Conservation (phyloP, 2,113 vertebrate genomes). For the Lepisosteus osseus region DNA sequence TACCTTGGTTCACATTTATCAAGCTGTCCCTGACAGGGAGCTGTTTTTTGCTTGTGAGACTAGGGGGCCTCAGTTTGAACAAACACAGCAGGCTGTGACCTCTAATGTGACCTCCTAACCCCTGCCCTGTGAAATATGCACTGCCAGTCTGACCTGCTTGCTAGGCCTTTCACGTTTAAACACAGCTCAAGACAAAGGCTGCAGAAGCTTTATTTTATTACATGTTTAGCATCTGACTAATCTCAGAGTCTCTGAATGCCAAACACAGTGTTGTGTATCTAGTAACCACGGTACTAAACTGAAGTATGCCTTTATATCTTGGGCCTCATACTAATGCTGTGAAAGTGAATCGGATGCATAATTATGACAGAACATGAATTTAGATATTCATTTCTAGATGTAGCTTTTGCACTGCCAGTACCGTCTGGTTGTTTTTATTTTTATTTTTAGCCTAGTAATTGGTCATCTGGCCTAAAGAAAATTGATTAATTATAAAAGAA, state of each 20-base stretch:
- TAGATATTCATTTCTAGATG: not conserved
- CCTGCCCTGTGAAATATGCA: constrained; percentile 21
- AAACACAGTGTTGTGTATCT: too few relatives aligned
- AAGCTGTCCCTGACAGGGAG: constrained; percentile 3
- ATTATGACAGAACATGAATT: too few relatives aligned
- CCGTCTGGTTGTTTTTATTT: constrained; percentile 8
- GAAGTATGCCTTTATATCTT: too few relatives aligned
- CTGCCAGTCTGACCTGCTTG: not conserved
- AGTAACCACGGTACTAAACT: too few relatives aligned
- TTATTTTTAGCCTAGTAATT: not conserved
- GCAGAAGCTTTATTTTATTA: not conserved
- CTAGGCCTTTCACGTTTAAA: not conserved
- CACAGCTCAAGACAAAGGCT: not conserved
- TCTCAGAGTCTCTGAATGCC: too few relatives aligned
- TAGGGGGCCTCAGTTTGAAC: constrained; percentile 33
- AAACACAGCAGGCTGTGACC: constrained; percentile 35
- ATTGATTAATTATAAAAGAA: constrained; percentile 14
- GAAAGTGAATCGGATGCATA: too few relatives aligned
- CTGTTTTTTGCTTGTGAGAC: constrained; percentile 17
- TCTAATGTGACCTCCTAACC: constrained; percentile 18
- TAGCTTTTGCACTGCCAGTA: not conserved
- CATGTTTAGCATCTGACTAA: too few relatives aligned
- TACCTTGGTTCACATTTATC: not conserved
- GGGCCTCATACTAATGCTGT: too few relatives aligned
- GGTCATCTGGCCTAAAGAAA: not conserved